Base-by-base conservation (phyloP, 2,797 vertebrate species). In the Geotrypetes seraphini region DNA sequence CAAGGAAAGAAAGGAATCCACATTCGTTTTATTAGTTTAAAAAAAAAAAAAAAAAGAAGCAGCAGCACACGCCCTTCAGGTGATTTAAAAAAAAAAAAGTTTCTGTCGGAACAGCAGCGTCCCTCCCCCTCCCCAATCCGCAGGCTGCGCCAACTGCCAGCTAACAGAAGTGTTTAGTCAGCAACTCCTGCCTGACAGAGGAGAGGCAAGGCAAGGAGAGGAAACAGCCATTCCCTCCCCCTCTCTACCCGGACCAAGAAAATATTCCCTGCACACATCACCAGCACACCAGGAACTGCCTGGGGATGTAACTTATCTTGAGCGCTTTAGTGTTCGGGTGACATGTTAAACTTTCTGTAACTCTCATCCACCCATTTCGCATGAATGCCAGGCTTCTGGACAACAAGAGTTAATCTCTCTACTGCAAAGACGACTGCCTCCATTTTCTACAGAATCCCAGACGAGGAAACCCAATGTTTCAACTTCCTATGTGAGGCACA, bases 91-190 rank as follows among this genome's bases (percentile, higher is more conserved):
- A 36, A 43, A n/a, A 47, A 43, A 36, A n/a, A n/a, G n/a, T n/a
- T n/a, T n/a, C n/a, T n/a, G n/a, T n/a, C n/a, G n/a, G n/a, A n/a
- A n/a, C n/a, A n/a, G n/a, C n/a, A n/a, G n/a, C n/a, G n/a, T n/a
- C n/a, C 57, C 60, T 35, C 60, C 49, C 64, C 58, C 71, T 73
- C 69, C 21, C 69, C 73, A 80, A 79, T 78, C 75, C 73, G 61
- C 61, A 75, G 61, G 68, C 66, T 51, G 61, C 27, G 63, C 47
- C 53, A 64, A 62, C 76, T 73, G 72, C 78, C 78, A 73, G 74
- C 84, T 83, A 80, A 83, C 71, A 78, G 64, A 82, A 79, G 60
- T 81, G 86, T 87, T 82, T 77, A 84, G 81, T 84, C 81, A 83
- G 79, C 76, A 69, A 66, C 66, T 68, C n/a, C n/a, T n/a, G n/a